These are phyloP conservation scores for Leptopilina myrica DNA, from an alignment of 2,888 invertebrate species.

Conservation along the genomic window DNA sequence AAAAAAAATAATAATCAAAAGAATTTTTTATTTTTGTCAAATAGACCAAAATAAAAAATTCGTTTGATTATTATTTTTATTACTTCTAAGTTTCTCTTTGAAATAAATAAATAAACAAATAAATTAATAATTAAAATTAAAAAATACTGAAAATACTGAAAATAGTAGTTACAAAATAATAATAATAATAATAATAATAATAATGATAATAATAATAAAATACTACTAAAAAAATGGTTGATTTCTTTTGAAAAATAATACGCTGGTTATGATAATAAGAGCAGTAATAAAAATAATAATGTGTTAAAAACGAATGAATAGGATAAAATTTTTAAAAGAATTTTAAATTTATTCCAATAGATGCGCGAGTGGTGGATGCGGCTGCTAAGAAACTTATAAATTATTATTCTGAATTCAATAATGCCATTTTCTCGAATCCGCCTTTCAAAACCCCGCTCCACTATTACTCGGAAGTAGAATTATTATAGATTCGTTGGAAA, in stretches of 20 bases:
- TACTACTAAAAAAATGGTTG: neutral
- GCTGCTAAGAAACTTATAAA: constrained; percentile 6
- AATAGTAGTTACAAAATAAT: too few relatives aligned
- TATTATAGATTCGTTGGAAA: neutral
- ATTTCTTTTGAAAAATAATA: neutral
- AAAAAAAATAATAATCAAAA: too few relatives aligned
- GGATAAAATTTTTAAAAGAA: neutral
- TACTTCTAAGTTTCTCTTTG: too few relatives aligned
- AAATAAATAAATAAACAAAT: too few relatives aligned
- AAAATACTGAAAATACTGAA: too few relatives aligned
- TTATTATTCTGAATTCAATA: constrained; percentile 28
- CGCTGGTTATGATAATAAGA: neutral
- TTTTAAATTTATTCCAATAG: constrained; percentile 16
- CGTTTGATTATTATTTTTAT: too few relatives aligned
- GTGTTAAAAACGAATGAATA: neutral
- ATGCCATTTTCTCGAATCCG: constrained; percentile 11
- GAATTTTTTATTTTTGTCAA: too few relatives aligned
- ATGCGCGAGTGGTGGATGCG: neutral
- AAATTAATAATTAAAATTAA: too few relatives aligned
- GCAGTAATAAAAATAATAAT: neutral
- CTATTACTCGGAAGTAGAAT: neutral
- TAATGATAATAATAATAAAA: neutral
- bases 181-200: neutral
- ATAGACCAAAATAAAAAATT: too few relatives aligned
- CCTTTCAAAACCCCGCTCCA: constrained; percentile 6